Conservation (phyloP, 2,113 vertebrate species). For the Eurystomus gularis region DNA sequence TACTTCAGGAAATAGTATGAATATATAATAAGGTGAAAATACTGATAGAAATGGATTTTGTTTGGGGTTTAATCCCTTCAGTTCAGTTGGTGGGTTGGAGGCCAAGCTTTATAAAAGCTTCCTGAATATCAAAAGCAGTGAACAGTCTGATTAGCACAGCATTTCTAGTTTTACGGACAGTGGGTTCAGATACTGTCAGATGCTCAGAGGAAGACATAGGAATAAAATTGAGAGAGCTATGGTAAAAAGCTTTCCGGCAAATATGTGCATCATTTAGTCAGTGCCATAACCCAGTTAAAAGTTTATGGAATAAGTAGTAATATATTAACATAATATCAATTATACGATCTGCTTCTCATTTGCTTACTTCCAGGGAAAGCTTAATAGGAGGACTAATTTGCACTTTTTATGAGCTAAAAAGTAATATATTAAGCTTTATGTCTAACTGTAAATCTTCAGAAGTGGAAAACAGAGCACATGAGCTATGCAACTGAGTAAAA, state of each 20-base stretch:
- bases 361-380: constrained; percentile 8
- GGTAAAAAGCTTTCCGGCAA: not conserved
- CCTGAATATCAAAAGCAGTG: not conserved
- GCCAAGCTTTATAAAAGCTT: not conserved
- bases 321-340: not conserved
- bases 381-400: constrained; percentile 7
- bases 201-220: not conserved
- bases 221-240: not conserved
- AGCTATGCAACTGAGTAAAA: not conserved
- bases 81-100: not conserved
- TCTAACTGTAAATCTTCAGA: constrained; percentile 29
- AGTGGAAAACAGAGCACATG: not conserved
- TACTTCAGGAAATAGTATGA: not conserved
- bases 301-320: not conserved
- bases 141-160: not conserved
- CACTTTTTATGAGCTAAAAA: constrained; percentile 22
- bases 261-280: not conserved
- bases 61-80: not conserved
- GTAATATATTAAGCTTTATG: constrained; percentile 48
- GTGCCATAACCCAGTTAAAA: not conserved
- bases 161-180: not conserved
- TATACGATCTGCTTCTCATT: not conserved
- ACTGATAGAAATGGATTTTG: not conserved
- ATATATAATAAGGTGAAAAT: not conserved
- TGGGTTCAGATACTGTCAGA: not conserved